Conservation (phyloP, 2,888 invertebrate genomes). For the Sinopyrophorus schimmeli region DNA sequence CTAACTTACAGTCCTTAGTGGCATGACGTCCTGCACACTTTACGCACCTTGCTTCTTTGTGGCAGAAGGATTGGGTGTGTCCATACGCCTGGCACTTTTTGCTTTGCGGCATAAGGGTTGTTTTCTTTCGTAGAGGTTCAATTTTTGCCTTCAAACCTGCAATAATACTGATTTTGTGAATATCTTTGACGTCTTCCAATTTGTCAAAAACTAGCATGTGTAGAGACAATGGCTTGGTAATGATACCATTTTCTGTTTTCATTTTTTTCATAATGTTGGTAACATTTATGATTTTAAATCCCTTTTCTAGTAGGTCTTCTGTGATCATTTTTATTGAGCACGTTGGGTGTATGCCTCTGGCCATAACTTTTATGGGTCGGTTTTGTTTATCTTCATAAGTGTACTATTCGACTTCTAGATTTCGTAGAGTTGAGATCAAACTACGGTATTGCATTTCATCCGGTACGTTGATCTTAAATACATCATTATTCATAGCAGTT, state of each 20-base stretch:
- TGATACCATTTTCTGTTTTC: conserved; percentile 10
- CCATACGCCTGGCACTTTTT: conserved; percentile 20
- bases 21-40: conserved; percentile 26
- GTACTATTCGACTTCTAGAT: conserved; percentile 14
- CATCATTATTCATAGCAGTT: conserved; percentile 21
- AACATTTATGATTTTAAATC: conserved; percentile 10
- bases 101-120: conserved; percentile 9
- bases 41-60: conserved; percentile 32
- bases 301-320: conserved; percentile 9
- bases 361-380: conserved; percentile 19
- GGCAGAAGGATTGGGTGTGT: conserved; percentile 33
- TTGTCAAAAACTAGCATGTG: conserved; percentile 19
- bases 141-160: conserved; percentile 20
- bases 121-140: conserved; percentile 16
- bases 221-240: conserved; percentile 12
- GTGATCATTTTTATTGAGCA: conserved; percentile 12
- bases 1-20: conserved; percentile 24
- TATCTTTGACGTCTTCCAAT: conserved; percentile 12
- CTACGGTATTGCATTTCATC: conserved; percentile 15
- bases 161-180: conserved; percentile 11
- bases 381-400: conserved; percentile 18
- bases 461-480: conserved; percentile 18
- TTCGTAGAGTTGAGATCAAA: conserved; percentile 4
- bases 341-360: conserved; percentile 20
- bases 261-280: conserved; percentile 17